phyloP scores from a whole-genome alignment of 2,888 invertebrate genomes.

The Scaptomyza polygonia region DNA sequence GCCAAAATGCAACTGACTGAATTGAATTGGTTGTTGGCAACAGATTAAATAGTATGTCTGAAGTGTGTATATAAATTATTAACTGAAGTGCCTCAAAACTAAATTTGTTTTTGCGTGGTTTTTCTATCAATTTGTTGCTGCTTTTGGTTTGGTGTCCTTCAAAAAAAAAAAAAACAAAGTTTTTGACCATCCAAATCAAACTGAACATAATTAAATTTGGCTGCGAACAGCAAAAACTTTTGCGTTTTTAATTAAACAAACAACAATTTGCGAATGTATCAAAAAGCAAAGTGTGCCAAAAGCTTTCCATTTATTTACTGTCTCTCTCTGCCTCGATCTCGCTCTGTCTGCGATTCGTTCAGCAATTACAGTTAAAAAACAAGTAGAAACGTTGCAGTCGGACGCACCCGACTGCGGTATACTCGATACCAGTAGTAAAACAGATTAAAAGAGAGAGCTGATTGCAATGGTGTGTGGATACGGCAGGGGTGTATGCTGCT shows the following conservation, averaged over 20 bases:
- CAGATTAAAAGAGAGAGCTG: no score
- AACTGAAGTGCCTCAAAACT: neutral
- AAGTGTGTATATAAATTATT: neutral
- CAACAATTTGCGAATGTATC: slow-evolving; percentile 58
- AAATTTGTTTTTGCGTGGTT: neutral
- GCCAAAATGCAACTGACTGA: slow-evolving; percentile 29
- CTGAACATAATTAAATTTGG: slow-evolving; percentile 75
- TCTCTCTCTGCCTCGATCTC: neutral
- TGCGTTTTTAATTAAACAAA: slow-evolving; percentile 73
- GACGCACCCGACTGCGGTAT: no score
- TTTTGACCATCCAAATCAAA: slow-evolving; percentile 59
- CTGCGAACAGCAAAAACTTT: slow-evolving; percentile 69
- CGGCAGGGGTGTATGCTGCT: no score
- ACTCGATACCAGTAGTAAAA: no score
- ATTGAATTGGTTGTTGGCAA: slow-evolving; percentile 15
- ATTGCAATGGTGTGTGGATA: no score
- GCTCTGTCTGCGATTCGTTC: neutral
- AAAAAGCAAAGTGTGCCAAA: slow-evolving; percentile 55
- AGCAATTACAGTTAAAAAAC: slow-evolving; percentile 18
- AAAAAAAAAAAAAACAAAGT: neutral
- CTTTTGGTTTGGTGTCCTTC: neutral
- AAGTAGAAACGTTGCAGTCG: no score
- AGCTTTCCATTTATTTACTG: slow-evolving; percentile 52
- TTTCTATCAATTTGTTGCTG: neutral
- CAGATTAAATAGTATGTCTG: slow-evolving; percentile 35